phyloP scores from a whole-genome alignment of 37 sponge, comb jelly and placozoan species.

The Halichondria panicea region DNA sequence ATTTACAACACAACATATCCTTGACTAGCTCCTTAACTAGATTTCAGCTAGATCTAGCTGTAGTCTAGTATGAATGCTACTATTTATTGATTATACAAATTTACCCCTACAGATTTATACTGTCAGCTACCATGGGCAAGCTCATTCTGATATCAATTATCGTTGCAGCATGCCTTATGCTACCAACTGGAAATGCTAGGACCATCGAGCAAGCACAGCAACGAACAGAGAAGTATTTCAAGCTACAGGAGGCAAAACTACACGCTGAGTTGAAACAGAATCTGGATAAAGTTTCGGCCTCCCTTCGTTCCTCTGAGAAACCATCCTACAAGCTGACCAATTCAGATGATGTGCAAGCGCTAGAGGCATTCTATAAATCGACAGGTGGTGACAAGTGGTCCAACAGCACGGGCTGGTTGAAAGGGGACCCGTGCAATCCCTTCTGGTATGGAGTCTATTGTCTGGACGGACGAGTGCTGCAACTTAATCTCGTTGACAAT shows the following conservation, averaged over 20 bases:
- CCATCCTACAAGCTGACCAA: constrained; percentile 22
- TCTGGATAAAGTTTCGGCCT: constrained; percentile 4
- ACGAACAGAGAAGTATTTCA: background rate
- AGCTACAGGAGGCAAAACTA: constrained; percentile 5
- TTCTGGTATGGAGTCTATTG: constrained; percentile 78
- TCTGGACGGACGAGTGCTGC: constrained; percentile 45
- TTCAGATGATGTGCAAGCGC: constrained; percentile 49
- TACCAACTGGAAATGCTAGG: no score
- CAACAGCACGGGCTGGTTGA: constrained; percentile 80
- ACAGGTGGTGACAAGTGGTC: constrained; percentile 67
- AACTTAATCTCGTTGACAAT: constrained; percentile 68
- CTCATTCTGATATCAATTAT: no score
- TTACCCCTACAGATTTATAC: no score
- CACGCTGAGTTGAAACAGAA: constrained; percentile 8
- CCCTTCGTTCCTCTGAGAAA: background rate
- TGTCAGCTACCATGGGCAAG: no score
- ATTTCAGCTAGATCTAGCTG: no score
- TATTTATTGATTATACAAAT: no score
- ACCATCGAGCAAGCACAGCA: constrained; percentile 2
- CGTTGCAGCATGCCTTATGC: no score
- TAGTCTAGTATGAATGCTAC: no score
- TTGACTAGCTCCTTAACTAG: no score
- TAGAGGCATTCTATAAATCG: constrained; percentile 59
- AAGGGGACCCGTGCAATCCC: constrained; percentile 68
- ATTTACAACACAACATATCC: no score